Evolutionary conservation across 2,888 invertebrate species (phyloP).

Genomic region (Catocala nupta): DNA sequence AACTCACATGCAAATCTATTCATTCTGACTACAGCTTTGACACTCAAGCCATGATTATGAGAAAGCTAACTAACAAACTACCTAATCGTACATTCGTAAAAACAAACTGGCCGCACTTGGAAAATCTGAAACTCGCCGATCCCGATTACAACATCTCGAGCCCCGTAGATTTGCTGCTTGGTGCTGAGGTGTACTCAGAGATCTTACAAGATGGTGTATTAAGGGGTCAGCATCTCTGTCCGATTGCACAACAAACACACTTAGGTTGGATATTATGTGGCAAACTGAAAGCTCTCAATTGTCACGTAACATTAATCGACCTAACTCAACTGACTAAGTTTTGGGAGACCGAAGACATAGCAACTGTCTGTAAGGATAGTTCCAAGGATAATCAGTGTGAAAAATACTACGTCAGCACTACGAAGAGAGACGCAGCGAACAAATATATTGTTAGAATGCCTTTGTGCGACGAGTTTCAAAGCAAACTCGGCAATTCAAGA

Average conservation of each 20-base stretch:
- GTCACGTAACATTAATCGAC: background rate
- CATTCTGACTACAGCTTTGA: background rate
- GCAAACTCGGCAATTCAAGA: slow-evolving; percentile 13
- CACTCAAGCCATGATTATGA: background rate
- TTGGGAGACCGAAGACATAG: slow-evolving; percentile 15
- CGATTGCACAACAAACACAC: background rate
- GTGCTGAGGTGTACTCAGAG: background rate
- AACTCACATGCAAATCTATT: background rate
- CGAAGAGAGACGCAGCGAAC: slow-evolving; percentile 9
- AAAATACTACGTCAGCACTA: slow-evolving; percentile 9
- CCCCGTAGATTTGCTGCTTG: slow-evolving; percentile 1
- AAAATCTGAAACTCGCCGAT: background rate
- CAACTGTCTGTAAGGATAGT: no score
- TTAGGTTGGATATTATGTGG: slow-evolving; percentile 4
- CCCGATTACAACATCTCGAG: background rate
- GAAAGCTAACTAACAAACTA: background rate
- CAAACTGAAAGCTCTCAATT: background rate
- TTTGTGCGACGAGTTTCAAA: background rate
- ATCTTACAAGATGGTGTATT: background rate
- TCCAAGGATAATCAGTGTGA: slow-evolving; percentile 14
- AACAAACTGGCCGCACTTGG: background rate
- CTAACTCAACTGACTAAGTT: no score
- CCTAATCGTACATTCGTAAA: background rate
- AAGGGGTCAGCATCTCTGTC: background rate
- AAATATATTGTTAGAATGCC: slow-evolving; percentile 23